Conservation (phyloP, 2,113 vertebrate genomes). For the Raja brachyura region DNA sequence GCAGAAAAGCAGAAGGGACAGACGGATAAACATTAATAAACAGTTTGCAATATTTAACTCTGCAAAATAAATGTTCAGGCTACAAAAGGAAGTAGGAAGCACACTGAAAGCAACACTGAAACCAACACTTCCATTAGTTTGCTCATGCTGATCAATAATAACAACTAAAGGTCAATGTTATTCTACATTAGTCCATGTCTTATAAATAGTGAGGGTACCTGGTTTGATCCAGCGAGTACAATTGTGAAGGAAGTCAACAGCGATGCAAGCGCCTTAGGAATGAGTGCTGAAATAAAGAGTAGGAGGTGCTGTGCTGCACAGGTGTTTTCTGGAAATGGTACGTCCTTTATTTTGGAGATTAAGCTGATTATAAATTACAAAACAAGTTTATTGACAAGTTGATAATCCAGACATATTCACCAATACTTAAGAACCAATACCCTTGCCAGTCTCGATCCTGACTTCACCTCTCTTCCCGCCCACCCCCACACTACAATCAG, state of each 20-base stretch:
- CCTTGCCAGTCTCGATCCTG: too few species aligned
- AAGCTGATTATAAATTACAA: constrained; percentile 45
- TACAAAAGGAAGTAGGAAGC: too few species aligned
- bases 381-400: neutral
- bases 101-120: neutral
- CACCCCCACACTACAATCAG: too few species aligned
- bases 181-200: neutral
- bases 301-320: constrained; percentile 54
- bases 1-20: neutral
- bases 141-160: neutral
- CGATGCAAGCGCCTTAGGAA: constrained; percentile 57
- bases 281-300: constrained; percentile 58
- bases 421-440: neutral
- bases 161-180: neutral
- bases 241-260: constrained; percentile 57
- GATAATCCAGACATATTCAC: neutral
- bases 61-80: neutral
- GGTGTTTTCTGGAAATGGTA: constrained; percentile 49
- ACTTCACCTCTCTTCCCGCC: too few species aligned
- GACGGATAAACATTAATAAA: neutral
- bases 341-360: constrained; percentile 46
- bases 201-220: constrained; percentile 15
- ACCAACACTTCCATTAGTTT: neutral
- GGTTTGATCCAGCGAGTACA: constrained; percentile 46
- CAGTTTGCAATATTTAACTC: neutral